Evolutionary conservation across 2,797 vertebrate genomes (phyloP), one percentile per base, ranked within the genome.

Genomic region (Remorina albescens): DNA sequence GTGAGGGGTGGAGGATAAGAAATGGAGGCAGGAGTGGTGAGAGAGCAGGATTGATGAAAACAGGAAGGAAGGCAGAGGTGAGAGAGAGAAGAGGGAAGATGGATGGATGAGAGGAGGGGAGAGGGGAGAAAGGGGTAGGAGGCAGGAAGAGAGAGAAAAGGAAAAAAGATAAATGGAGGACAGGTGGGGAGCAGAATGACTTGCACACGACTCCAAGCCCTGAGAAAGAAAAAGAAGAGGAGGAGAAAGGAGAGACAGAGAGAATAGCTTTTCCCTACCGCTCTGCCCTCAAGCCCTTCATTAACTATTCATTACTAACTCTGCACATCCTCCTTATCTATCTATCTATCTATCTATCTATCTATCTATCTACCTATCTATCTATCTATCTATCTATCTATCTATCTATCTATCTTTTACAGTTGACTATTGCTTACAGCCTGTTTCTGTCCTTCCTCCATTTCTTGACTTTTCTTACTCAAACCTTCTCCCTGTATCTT

Each of bases 241-340:
- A 79, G 76, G 42, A 74, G 74, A 74, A 41, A 74, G 57, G 81
- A 76, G 76, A 80, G 87, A 85, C 36, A 61, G 82, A 88, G 84
- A 92, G 90, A 91, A 92, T 89, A 91, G 89, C 88, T 92, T 86
- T 92, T 88, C 85, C 85, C 86, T 82, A 88, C 80, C 78, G 54
- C 82, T 94, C 82, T 93, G 90, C 91, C 93, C 78, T 80, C 92
- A 81, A 94, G 93, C 87, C 74, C 84, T 87, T 91, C 88, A 93
- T 93, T 89, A 91, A 91, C 88, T 91, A 91, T 91, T 91, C 82
- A 91, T 91, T 86, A 88, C 68, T 68, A 84, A 86, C 85, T 82
- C 73, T 86, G 76, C 83, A 83, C 71, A 78, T 83, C 61, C 75
- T 86, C 36, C 36, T 57, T 69, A 58, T 82, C 80, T 82, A 74